Evolutionary conservation across 64 coral and sea anemone genomes (phyloP).

Genomic region (Montipora efflorescens): DNA sequence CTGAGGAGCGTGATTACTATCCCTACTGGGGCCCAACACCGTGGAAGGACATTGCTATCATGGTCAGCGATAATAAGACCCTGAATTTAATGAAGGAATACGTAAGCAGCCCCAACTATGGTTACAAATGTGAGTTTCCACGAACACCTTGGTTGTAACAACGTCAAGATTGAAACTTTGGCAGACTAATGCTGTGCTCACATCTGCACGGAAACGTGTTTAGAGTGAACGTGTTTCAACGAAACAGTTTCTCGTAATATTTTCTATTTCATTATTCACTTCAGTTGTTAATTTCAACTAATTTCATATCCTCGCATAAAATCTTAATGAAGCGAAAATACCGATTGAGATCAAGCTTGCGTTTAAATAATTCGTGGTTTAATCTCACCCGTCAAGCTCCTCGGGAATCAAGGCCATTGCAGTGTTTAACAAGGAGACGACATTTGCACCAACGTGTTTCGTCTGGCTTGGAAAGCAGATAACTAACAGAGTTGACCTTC

Average conservation of each 20-base stretch:
- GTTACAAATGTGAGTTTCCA: background rate
- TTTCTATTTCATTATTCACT: background rate
- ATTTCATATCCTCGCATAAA: background rate
- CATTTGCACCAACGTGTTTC: background rate
- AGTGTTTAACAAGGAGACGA: background rate
- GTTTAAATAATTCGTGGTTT: background rate
- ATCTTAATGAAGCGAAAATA: constrained; percentile 6
- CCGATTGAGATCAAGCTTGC: background rate
- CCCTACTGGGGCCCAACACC: constrained; percentile 83
- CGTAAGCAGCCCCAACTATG: constrained; percentile 3
- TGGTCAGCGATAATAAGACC: constrained; percentile 35
- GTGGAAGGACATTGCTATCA: constrained; percentile 63
- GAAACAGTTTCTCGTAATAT: constrained; percentile 5
- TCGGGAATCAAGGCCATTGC: background rate
- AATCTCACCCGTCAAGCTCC: background rate
- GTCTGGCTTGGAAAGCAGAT: background rate
- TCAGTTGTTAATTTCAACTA: background rate
- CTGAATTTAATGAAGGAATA: constrained; percentile 12
- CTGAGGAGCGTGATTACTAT: constrained; percentile 83
- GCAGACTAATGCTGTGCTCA: background rate
- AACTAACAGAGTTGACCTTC: constrained; percentile 5
- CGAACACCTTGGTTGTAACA: background rate
- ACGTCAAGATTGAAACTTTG: background rate
- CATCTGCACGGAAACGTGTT: background rate
- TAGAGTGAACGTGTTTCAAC: background rate